Evolutionary conservation across 1,140 invertebrate genomes (phyloP).

Genomic region (Lutraria rhynchaena): DNA sequence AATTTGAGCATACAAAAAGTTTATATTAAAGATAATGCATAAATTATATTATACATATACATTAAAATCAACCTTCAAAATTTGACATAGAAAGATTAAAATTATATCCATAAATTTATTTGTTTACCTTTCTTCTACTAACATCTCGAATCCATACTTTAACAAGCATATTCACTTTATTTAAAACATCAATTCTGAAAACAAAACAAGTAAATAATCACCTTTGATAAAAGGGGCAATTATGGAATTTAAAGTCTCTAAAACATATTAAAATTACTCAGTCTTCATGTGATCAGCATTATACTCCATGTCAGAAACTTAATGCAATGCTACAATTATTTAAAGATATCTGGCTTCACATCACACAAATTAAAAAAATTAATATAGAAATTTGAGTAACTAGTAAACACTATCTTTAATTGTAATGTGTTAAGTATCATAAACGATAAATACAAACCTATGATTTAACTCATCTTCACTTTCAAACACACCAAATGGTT

Average conservation of each 20-base stretch:
- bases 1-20: too few relatives aligned
- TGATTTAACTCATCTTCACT: constrained; percentile 95
- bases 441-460: constrained; percentile 82
- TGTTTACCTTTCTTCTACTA: constrained; percentile 87
- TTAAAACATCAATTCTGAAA: constrained; percentile 81
- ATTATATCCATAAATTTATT: not conserved
- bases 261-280: too few relatives aligned
- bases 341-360: not conserved
- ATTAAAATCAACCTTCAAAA: too few relatives aligned
- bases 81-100: too few relatives aligned
- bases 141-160: constrained; percentile 96
- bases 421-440: not conserved
- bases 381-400: not conserved
- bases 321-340: too few relatives aligned
- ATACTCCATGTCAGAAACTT: too few relatives aligned
- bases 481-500: constrained; percentile 96
- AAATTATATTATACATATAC: too few relatives aligned
- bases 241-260: too few relatives aligned
- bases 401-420: not conserved
- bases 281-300: too few relatives aligned
- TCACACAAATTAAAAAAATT: not conserved
- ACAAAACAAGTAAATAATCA: too few relatives aligned
- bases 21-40: too few relatives aligned
- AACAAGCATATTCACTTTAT: constrained; percentile 93
- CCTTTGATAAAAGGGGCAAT: too few relatives aligned